These are phyloP conservation scores for Barypeithes pellucidus DNA, from an alignment of 2,888 invertebrate species.

Conservation along the genomic window DNA sequence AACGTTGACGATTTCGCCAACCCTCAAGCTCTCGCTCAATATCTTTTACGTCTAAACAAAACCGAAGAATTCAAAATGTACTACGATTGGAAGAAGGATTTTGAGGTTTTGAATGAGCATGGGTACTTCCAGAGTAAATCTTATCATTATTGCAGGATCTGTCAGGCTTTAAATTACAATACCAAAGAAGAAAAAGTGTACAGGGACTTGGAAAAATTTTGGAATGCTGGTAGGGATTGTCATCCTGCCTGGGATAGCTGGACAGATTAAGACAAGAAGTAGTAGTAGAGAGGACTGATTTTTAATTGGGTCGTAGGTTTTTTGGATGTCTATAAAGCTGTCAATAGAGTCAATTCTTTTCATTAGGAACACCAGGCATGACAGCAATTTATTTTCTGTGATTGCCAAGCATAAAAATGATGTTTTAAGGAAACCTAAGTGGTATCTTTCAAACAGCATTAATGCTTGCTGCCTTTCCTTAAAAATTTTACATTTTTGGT, in stretches of 20 bases:
- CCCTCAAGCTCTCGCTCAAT: conserved; percentile 72
- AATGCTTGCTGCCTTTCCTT: no score
- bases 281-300: no score
- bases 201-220: conserved; percentile 67
- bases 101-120: conserved; percentile 77
- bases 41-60: conserved; percentile 72
- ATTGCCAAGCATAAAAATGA: no score
- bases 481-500: no score
- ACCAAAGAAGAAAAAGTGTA: conserved; percentile 68
- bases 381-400: no score
- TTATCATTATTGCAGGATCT: conserved; percentile 77
- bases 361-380: no score
- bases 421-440: no score
- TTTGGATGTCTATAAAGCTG: no score
- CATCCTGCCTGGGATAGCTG: conserved; percentile 62
- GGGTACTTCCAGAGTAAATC: conserved; percentile 78
- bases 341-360: no score
- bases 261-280: conserved; percentile 14
- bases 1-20: conserved; percentile 74
- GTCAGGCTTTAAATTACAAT: conserved; percentile 81
- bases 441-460: no score
- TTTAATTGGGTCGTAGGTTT: no score
- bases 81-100: conserved; percentile 74
- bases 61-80: conserved; percentile 70
- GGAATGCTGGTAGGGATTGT: conserved; percentile 65